Base-by-base conservation (phyloP, 2,797 vertebrate genomes). In the Xyrichtys novacula region DNA sequence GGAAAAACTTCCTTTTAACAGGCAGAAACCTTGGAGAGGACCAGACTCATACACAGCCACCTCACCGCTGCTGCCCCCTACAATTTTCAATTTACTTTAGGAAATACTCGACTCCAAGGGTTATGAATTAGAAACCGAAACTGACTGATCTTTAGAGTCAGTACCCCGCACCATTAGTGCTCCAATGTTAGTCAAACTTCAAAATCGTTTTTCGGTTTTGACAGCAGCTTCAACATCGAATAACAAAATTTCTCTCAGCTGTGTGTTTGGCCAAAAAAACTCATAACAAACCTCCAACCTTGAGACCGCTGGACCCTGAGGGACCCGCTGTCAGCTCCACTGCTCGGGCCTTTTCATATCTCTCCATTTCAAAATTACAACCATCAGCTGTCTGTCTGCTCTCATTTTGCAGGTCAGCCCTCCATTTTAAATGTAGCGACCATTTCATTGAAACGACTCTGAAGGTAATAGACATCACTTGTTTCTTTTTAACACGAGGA, bases 401-500 rank as follows among this genome's bases (percentile, higher is more conserved):
- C 49, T 50, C 57, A 54, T 61, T 73, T 60, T 6, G 0, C 32
- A 54, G 28, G 38, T 34, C 63, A 16, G 46, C 31, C 31, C 38
- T 73, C 59, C 57, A 65, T 84, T 73, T 78, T 44, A 69, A 36
- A 60, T 11, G 19, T 32, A 46, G 46, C 36, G 9, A 26, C 65
- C 70, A 62, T 68, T 69, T 69, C 44, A 58, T 4, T 57, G 43
- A 34, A 55, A 36, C 32, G 6, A 5, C 10, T 36, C 7, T 44
- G 43, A 69, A 34, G 42, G 54, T 47, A 43, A 57, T 2, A 40
- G 23, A 55, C 47, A 66, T 67, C 36, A 65, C 59, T 76, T 53
- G 56, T 76, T 69, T 57, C 59, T 49, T 59, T 61, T 64, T 19
- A 56, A 74, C 38, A 65, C n/a, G 11, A 71, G 78, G 64, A 82